Conservation (phyloP, 2,888 invertebrate genomes). For the Lysandra bellargus region DNA sequence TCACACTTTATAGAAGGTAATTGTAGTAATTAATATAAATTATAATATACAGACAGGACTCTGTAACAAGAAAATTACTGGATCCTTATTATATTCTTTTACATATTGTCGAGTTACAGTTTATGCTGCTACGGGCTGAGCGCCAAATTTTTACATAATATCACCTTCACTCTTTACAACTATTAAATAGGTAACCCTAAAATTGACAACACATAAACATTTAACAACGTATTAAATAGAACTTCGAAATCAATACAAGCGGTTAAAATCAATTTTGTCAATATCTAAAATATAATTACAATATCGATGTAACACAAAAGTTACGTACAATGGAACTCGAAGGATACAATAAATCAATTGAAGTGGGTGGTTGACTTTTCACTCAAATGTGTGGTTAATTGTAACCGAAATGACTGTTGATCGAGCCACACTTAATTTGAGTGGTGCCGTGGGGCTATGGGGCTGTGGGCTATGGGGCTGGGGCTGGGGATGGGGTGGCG, state of each 20-base stretch:
- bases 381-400: constrained; percentile 81
- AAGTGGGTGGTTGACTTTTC: constrained; percentile 81
- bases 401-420: constrained; percentile 81
- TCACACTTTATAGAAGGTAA: too few relatives aligned
- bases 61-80: neutral
- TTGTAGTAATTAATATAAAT: too few relatives aligned
- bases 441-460: constrained; percentile 73
- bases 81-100: neutral
- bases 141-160: too few relatives aligned
- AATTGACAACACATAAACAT: neutral
- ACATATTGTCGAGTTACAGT: neutral
- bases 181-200: neutral
- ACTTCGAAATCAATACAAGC: neutral
- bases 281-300: neutral
- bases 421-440: constrained; percentile 81
- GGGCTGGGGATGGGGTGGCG: constrained; percentile 53
- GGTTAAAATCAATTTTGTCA: neutral
- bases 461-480: constrained; percentile 55
- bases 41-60: too few relatives aligned
- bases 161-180: too few relatives aligned
- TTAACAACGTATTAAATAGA: neutral
- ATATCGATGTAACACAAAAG: constrained; percentile 56
- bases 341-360: constrained; percentile 80
- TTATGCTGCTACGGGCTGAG: too few relatives aligned
- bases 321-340: constrained; percentile 74